Evolutionary conservation across 2,888 invertebrate species (phyloP).

Genomic region (Hybos culiciformis): DNA sequence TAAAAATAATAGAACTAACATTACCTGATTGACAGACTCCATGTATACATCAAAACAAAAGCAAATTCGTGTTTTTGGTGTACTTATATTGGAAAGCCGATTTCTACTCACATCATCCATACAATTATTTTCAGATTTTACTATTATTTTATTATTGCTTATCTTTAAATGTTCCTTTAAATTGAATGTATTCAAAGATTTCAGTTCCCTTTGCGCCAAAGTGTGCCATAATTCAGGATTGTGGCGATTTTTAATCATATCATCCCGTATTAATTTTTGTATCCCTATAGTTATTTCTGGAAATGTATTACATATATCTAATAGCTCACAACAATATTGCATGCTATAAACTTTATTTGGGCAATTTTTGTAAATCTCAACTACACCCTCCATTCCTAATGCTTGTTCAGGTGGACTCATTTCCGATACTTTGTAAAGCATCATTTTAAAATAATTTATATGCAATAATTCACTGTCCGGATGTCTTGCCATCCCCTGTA

Average conservation of each 20-base stretch:
- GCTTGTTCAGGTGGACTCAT: slow-evolving; percentile 22
- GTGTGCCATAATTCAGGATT: slow-evolving; percentile 47
- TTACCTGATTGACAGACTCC: slow-evolving; percentile 35
- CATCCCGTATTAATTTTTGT: slow-evolving; percentile 40
- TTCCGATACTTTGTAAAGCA: slow-evolving; percentile 22
- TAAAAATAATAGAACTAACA: too few species aligned
- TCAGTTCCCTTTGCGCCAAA: slow-evolving; percentile 44
- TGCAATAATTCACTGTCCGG: slow-evolving; percentile 53
- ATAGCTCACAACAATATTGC: slow-evolving; percentile 44
- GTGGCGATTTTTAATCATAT: slow-evolving; percentile 38
- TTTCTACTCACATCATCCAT: too few species aligned
- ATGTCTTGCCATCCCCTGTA: slow-evolving; percentile 64
- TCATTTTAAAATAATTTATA: slow-evolving; percentile 49
- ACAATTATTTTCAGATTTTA: too few species aligned
- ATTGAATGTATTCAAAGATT: too few species aligned
- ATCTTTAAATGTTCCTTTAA: too few species aligned
- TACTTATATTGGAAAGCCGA: too few species aligned
- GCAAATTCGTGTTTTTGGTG: slow-evolving; percentile 35
- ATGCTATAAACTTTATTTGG: slow-evolving; percentile 42
- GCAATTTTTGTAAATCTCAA: slow-evolving; percentile 47
- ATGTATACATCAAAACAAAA: slow-evolving; percentile 39
- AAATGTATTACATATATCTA: slow-evolving; percentile 44
- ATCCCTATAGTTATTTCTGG: slow-evolving; percentile 44
- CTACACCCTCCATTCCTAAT: slow-evolving; percentile 40
- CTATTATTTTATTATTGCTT: too few species aligned